phyloP scores from a whole-genome alignment of 1,140 invertebrate species.

The Goniozus legneri region DNA sequence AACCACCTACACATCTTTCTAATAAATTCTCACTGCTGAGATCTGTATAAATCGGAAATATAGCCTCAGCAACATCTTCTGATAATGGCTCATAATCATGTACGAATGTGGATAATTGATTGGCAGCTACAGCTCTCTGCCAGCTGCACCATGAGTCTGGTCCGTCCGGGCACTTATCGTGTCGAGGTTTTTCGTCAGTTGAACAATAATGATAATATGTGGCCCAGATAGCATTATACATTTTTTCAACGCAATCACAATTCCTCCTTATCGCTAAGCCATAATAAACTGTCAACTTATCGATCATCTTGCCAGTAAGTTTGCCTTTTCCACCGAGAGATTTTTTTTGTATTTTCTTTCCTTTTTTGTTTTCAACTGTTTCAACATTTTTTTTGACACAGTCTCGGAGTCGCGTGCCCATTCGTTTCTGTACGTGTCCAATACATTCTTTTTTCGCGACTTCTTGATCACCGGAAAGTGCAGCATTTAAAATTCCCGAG shows the following conservation, averaged over 20 bases:
- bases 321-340: conserved; percentile 20
- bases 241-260: not conserved
- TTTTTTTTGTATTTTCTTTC: conserved; percentile 9
- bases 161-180: conserved; percentile 24
- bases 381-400: conserved; percentile 10
- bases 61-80: conserved; percentile 1
- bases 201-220: conserved; percentile 28
- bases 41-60: not conserved
- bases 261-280: not conserved
- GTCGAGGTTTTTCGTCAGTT: conserved; percentile 26
- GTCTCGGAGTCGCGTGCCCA: conserved; percentile 18
- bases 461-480: conserved; percentile 1
- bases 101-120: conserved; percentile 2
- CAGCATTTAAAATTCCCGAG: conserved; percentile 3
- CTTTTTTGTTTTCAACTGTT: conserved; percentile 5
- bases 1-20: not conserved
- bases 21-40: not conserved
- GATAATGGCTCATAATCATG: conserved; percentile 1
- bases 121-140: conserved; percentile 13
- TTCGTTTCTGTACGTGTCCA: conserved; percentile 28
- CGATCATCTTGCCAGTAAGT: conserved; percentile 24
- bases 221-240: conserved; percentile 18
- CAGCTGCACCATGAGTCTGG: conserved; percentile 28
- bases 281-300: conserved; percentile 26
- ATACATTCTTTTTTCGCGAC: conserved; percentile 20